These are phyloP conservation scores for Electrona antarctica DNA, from an alignment of 2,113 vertebrate species.

Conservation along the genomic window DNA sequence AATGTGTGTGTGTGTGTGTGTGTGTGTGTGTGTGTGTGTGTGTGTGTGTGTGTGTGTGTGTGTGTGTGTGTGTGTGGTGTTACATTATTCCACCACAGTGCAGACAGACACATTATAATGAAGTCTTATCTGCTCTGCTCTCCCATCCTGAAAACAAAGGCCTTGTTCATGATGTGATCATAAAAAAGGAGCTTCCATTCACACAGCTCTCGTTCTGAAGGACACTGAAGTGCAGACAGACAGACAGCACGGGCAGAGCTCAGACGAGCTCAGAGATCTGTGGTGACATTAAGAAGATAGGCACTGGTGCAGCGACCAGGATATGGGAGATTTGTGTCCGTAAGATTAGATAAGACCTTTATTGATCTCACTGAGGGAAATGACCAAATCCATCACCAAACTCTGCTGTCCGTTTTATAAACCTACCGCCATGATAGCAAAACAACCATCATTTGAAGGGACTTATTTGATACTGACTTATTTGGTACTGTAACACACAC, in stretches of 20 bases:
- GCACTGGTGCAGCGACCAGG: too few relatives aligned
- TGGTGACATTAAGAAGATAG: not conserved
- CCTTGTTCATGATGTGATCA: conserved; percentile 38
- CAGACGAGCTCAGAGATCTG: conserved; percentile 1
- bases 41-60: not conserved
- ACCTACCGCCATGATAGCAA: too few relatives aligned
- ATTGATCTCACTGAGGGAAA: too few relatives aligned
- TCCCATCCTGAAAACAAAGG: conserved; percentile 47
- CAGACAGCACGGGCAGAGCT: not conserved
- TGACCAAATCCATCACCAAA: too few relatives aligned
- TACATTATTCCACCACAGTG: not conserved
- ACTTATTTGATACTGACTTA: too few relatives aligned
- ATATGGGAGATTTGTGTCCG: too few relatives aligned
- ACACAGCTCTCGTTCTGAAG: conserved; percentile 19
- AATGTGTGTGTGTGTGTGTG: not conserved
- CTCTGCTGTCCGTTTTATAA: too few relatives aligned
- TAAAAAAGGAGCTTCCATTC: conserved; percentile 36
- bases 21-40: conserved; percentile 7
- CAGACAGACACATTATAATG: conserved; percentile 36
- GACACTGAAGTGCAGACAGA: not conserved
- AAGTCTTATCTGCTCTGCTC: conserved; percentile 44
- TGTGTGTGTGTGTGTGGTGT: conserved; percentile 2
- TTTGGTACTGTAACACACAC: too few relatives aligned
- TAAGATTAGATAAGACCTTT: too few relatives aligned
- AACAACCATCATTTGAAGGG: too few relatives aligned